These are phyloP conservation scores for Telmatochromis brachygnathus DNA, from an alignment of 2,113 vertebrate species.

Conservation along the genomic window DNA sequence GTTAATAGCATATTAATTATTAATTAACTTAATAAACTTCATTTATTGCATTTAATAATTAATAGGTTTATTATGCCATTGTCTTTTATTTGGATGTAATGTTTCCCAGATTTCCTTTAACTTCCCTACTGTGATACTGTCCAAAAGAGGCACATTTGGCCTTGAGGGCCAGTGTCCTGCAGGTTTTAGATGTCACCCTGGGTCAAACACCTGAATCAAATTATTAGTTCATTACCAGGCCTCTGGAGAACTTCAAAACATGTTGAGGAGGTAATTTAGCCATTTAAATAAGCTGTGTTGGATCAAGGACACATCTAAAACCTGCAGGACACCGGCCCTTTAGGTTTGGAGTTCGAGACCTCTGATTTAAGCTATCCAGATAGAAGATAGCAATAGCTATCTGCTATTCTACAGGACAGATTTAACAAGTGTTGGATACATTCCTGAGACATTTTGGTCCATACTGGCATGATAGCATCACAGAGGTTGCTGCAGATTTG, in stretches of 20 bases:
- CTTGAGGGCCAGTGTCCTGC: rapidly evolving
- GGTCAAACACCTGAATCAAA: rapidly evolving
- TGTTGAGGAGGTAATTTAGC: rapidly evolving
- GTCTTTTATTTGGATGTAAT: not conserved
- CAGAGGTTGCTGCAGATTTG: not conserved
- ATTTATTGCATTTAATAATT: not conserved
- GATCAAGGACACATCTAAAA: not conserved
- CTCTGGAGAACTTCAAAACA: not conserved
- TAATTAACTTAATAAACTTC: not conserved
- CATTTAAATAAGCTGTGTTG: not conserved
- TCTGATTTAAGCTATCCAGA: not conserved
- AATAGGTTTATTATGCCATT: not conserved
- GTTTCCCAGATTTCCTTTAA: not conserved
- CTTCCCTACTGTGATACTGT: not conserved
- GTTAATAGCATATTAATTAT: not conserved
- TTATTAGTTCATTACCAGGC: not conserved
- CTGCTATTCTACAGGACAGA: not conserved
- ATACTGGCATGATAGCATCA: not conserved
- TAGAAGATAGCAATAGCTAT: not conserved
- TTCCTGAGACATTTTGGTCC: not conserved
- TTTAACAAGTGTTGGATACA: not conserved
- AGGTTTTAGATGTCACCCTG: rapidly evolving
- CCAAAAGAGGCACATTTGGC: not conserved
- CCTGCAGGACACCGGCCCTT: rapidly evolving
- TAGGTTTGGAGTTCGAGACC: rapidly evolving